Evolutionary conservation across 2,113 vertebrate species (phyloP).

Genomic region (Pomatostomus ruficeps): DNA sequence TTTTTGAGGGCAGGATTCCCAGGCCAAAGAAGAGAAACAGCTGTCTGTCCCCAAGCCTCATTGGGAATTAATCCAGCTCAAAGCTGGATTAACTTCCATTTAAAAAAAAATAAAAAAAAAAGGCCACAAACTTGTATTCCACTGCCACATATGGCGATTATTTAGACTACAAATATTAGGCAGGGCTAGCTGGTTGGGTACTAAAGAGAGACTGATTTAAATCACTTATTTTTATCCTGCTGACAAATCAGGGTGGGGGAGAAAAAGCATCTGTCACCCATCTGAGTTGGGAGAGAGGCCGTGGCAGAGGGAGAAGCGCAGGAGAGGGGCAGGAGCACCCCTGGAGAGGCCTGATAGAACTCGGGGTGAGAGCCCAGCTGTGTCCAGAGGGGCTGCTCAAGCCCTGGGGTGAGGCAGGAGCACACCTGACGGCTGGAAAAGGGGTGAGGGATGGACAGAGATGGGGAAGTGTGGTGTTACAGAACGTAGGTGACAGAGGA

Average conservation of each 20-base stretch:
- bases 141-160: constrained; percentile 47
- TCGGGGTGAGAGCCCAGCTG: fast-evolving
- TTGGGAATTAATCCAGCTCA: constrained; percentile 50
- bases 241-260: constrained; percentile 1
- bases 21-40: constrained; percentile 14
- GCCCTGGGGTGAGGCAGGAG: fast-evolving
- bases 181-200: constrained; percentile 14
- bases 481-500: too few species aligned
- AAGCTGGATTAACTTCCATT: constrained; percentile 37
- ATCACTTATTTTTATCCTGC: constrained; percentile 52
- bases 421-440: not conserved
- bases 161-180: constrained; percentile 53
- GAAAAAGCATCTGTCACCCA: constrained; percentile 37
- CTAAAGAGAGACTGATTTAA: not conserved
- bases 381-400: not conserved
- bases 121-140: constrained; percentile 21
- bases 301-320: not conserved
- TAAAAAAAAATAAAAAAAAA: not conserved
- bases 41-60: constrained; percentile 29
- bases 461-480: too few species aligned
- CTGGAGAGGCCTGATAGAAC: not conserved
- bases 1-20: constrained; percentile 14
- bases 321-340: not conserved
- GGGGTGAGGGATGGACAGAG: not conserved
- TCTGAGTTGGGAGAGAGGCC: not conserved